phyloP scores from a whole-genome alignment of 2,113 vertebrate genomes.

The Tragelaphus imberbis region DNA sequence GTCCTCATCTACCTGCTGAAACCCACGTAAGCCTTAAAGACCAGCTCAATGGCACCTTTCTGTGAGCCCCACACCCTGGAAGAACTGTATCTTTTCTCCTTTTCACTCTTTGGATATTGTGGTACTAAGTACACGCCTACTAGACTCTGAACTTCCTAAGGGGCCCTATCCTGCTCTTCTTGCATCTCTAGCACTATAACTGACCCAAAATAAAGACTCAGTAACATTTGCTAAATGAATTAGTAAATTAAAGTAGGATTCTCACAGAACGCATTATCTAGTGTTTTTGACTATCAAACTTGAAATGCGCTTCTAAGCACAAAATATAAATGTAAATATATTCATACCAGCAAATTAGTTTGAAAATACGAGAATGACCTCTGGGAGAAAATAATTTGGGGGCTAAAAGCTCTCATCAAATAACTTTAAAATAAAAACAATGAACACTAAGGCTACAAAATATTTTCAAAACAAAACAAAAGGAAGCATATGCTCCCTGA shows the following conservation, averaged over 20 bases:
- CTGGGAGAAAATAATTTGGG: background rate
- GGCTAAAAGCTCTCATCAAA: constrained; percentile 4
- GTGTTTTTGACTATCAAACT: background rate
- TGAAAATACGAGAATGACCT: background rate
- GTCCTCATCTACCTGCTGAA: background rate
- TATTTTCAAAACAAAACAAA: constrained; percentile 50
- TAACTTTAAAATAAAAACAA: constrained; percentile 18
- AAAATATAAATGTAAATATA: background rate
- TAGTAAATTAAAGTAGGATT: background rate
- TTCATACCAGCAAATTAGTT: background rate
- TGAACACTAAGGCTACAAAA: background rate
- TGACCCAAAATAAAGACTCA: background rate
- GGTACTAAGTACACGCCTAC: background rate
- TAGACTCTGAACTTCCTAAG: background rate
- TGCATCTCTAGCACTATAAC: background rate
- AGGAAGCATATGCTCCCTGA: constrained; percentile 37
- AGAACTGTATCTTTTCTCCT: background rate
- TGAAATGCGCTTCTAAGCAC: background rate
- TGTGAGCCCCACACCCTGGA: background rate
- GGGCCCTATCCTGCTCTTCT: background rate
- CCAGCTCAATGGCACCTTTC: background rate
- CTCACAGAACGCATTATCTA: background rate
- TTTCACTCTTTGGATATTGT: background rate
- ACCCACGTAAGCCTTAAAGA: background rate
- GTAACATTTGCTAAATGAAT: background rate